Evolutionary conservation across 2,888 invertebrate species (phyloP).

Genomic region (Ceriagrion tenellum): DNA sequence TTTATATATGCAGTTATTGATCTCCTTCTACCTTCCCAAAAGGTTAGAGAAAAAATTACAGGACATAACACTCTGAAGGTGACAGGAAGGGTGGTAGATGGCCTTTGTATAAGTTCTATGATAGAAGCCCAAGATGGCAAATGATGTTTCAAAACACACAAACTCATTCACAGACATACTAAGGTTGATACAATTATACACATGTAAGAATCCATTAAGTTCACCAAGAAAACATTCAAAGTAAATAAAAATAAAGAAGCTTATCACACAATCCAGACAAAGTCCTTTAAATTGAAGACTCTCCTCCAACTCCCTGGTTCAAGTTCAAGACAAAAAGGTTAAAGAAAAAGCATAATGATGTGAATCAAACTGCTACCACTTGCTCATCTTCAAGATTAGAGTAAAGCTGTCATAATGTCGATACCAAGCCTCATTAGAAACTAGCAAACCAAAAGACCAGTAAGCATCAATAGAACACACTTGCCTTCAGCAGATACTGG

Average conservation of each 20-base stretch:
- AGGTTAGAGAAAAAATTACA: too few species aligned
- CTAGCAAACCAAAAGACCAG: slow-evolving; percentile 53
- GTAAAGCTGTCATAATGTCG: slow-evolving; percentile 57
- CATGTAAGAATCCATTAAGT: not conserved
- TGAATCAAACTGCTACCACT: slow-evolving; percentile 14
- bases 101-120: too few species aligned
- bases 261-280: not conserved
- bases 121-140: too few species aligned
- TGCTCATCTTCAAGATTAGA: slow-evolving; percentile 45
- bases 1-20: too few species aligned
- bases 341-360: not conserved
- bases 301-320: not conserved
- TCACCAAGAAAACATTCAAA: not conserved
- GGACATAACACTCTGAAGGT: too few species aligned
- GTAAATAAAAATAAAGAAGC: not conserved
- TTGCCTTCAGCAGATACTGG: slow-evolving; percentile 61
- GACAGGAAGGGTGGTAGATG: too few species aligned
- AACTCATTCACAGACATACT: not conserved
- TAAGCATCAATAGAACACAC: slow-evolving; percentile 63
- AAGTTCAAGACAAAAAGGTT: not conserved
- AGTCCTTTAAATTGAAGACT: not conserved
- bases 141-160: too few species aligned
- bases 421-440: slow-evolving; percentile 58
- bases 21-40: too few species aligned
- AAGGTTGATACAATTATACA: too few species aligned